Evolutionary conservation across 2,888 invertebrate genomes (phyloP).

Genomic region (Rhingia rostrata): DNA sequence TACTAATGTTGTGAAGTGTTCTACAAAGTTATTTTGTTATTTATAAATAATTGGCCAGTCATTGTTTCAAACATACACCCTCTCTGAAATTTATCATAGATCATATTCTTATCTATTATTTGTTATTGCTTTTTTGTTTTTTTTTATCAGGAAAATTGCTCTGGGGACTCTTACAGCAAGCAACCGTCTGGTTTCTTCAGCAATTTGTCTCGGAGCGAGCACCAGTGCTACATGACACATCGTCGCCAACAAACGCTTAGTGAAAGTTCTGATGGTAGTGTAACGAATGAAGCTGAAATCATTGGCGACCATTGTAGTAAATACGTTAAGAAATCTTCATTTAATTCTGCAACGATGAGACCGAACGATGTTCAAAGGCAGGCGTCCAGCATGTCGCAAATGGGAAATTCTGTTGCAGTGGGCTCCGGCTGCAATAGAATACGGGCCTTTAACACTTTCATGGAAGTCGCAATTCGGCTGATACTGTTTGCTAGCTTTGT

Average conservation of each 20-base stretch:
- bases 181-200: constrained; percentile 37
- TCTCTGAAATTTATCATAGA: constrained; percentile 19
- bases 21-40: neutral
- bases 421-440: constrained; percentile 20
- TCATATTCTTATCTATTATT: constrained; percentile 33
- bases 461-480: constrained; percentile 53
- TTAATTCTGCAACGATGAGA: constrained; percentile 38
- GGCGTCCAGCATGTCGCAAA: constrained; percentile 32
- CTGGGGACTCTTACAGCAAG: constrained; percentile 4
- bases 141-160: constrained; percentile 29
- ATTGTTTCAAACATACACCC: constrained; percentile 12
- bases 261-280: constrained; percentile 67
- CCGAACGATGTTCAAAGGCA: constrained; percentile 34
- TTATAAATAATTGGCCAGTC: constrained; percentile 34
- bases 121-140: constrained; percentile 16
- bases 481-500: constrained; percentile 36
- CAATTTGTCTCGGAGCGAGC: constrained; percentile 28
- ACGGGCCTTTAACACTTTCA: constrained; percentile 24
- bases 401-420: constrained; percentile 1
- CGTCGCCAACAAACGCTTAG: constrained; percentile 32
- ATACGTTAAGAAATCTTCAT: constrained; percentile 31
- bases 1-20: neutral
- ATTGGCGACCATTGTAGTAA: constrained; percentile 27
- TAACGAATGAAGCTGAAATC: constrained; percentile 20
- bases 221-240: constrained; percentile 44